phyloP scores from a whole-genome alignment of 2,797 vertebrate species.

The Bryconaethiops microstoma region DNA sequence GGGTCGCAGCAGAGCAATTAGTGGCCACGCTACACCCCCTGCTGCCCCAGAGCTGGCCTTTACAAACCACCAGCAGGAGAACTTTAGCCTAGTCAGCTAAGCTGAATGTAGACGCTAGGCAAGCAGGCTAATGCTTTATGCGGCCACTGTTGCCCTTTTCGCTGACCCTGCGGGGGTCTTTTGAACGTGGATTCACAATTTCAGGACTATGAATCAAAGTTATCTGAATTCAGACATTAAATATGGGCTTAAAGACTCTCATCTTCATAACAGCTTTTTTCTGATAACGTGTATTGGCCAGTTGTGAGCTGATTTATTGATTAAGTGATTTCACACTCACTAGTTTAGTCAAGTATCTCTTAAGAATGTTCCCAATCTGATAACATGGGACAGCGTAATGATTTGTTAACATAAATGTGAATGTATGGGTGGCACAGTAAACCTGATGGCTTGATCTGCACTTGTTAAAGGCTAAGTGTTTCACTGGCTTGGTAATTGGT shows the following conservation, averaged over 20 bases:
- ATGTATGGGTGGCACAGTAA: not conserved
- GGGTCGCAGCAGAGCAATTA: constrained; percentile 74
- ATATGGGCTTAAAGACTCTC: not conserved
- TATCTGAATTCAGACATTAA: not conserved
- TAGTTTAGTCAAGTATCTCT: not conserved
- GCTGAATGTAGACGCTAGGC: constrained; percentile 5
- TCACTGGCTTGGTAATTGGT: constrained; percentile 61
- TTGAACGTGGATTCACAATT: not conserved
- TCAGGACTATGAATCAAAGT: not conserved
- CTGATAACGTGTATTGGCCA: not conserved
- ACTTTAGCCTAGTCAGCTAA: constrained; percentile 21
- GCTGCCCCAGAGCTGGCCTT: constrained; percentile 39
- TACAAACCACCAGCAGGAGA: constrained; percentile 40
- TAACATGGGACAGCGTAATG: not conserved
- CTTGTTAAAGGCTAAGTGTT: constrained; percentile 51
- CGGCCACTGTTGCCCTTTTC: not conserved
- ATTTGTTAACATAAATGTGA: constrained; percentile 19
- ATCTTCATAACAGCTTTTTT: not conserved
- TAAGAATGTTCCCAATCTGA: not conserved
- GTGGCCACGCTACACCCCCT: constrained; percentile 45
- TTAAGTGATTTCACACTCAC: too few species aligned
- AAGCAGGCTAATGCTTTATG: not conserved
- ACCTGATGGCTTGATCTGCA: constrained; percentile 42
- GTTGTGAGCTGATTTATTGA: not conserved
- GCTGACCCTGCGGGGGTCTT: not conserved